These are phyloP conservation scores for Siderastrea radians DNA, from an alignment of 92 coral and sea anemone species.

Conservation along the genomic window DNA sequence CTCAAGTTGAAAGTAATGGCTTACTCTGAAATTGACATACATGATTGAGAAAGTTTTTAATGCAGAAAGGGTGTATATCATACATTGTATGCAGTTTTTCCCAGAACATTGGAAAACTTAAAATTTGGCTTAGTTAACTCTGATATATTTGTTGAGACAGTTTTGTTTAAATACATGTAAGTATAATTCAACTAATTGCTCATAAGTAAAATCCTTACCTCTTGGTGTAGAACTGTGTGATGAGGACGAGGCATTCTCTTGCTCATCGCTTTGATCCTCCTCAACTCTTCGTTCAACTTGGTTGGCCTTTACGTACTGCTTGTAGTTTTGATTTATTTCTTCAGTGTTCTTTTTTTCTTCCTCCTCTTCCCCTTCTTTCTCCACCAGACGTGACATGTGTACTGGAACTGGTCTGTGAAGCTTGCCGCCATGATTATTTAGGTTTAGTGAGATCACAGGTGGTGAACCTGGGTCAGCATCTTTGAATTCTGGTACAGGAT, in stretches of 20 bases:
- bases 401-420: slow-evolving; percentile 88
- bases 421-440: slow-evolving; percentile 42
- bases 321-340: slow-evolving; percentile 71
- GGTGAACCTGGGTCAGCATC: slow-evolving; percentile 76
- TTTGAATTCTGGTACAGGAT: neutral
- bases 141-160: too few species aligned
- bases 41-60: too few species aligned
- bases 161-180: too few species aligned
- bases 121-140: too few species aligned
- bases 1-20: too few species aligned
- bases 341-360: slow-evolving; percentile 22
- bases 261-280: slow-evolving; percentile 18
- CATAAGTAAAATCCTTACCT: slow-evolving; percentile 12
- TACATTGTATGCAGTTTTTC: too few species aligned
- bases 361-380: slow-evolving; percentile 41
- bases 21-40: too few species aligned
- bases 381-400: slow-evolving; percentile 88
- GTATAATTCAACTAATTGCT: too few species aligned
- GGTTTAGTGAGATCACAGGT: slow-evolving; percentile 76
- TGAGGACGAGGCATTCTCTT: neutral
- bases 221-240: slow-evolving; percentile 35
- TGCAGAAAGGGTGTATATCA: too few species aligned
- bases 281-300: slow-evolving; percentile 5
- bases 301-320: slow-evolving; percentile 28
- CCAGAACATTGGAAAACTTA: too few species aligned